Evolutionary conservation across 2,113 vertebrate genomes (phyloP).

Genomic region (Chionodraco myersi): DNA sequence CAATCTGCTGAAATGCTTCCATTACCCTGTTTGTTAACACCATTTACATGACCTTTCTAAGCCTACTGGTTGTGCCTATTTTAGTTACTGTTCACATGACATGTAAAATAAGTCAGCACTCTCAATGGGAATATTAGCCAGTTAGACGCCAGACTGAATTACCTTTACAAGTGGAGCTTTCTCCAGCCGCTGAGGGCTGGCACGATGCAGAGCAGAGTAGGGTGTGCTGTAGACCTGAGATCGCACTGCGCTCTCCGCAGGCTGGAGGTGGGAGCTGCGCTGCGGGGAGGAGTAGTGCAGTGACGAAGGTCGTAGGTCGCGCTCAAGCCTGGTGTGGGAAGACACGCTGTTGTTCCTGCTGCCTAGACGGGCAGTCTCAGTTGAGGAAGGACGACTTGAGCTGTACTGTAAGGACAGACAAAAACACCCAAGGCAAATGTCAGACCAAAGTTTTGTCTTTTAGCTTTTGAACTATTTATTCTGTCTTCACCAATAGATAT

Average conservation of each 20-base stretch:
- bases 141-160: conserved; percentile 54
- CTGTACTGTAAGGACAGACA: conserved; percentile 78
- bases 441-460: conserved; percentile 17
- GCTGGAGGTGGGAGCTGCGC: conserved; percentile 70
- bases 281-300: conserved; percentile 79
- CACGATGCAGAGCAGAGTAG: conserved; percentile 61
- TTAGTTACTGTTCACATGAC: conserved; percentile 52
- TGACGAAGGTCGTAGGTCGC: conserved; percentile 69
- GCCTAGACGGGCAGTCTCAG: conserved; percentile 74
- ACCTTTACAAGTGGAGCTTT: conserved; percentile 83
- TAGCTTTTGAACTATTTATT: not conserved
- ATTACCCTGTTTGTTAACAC: conserved; percentile 45
- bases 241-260: conserved; percentile 38
- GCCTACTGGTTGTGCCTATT: conserved; percentile 54
- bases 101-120: conserved; percentile 54
- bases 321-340: conserved; percentile 77
- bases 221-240: conserved; percentile 87
- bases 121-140: conserved; percentile 54
- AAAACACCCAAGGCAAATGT: conserved; percentile 31
- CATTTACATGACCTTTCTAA: conserved; percentile 5
- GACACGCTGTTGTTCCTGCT: conserved; percentile 83
- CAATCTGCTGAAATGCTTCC: conserved; percentile 21
- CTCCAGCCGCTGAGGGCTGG: conserved; percentile 60
- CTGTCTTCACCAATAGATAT: not conserved
- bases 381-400: conserved; percentile 81